Conservation (phyloP, 2,797 vertebrate species). For the Gobionotothen gibberifrons region DNA sequence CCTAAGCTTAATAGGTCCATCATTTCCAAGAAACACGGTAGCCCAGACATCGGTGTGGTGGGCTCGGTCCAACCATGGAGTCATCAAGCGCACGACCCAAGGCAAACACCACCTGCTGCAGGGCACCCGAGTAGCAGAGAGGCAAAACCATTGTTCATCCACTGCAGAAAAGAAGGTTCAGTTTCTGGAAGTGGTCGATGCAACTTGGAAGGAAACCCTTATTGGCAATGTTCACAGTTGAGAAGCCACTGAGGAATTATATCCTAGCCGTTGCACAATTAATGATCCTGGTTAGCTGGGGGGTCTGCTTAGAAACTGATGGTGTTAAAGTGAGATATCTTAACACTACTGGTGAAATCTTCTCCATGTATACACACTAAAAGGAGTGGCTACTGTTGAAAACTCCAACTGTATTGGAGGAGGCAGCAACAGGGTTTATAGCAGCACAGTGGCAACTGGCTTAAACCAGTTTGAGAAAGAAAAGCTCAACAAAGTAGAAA, state of each 20-base stretch:
- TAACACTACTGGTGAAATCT: slow-evolving; percentile 3
- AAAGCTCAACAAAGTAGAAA: slow-evolving; percentile 10
- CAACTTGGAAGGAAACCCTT: slow-evolving; percentile 13
- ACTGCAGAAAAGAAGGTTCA: slow-evolving; percentile 15
- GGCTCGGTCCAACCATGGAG: slow-evolving; percentile 56
- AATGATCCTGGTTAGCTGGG: neutral
- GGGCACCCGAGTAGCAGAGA: slow-evolving; percentile 11
- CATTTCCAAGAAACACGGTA: slow-evolving; percentile 72
- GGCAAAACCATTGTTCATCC: slow-evolving; percentile 21
- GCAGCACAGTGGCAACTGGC: neutral
- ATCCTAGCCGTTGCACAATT: slow-evolving; percentile 9
- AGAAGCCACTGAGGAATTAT: slow-evolving; percentile 26
- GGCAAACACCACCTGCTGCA: slow-evolving; percentile 66
- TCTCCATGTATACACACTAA: slow-evolving; percentile 4
- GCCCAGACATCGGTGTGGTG: slow-evolving; percentile 63
- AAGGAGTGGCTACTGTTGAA: neutral
- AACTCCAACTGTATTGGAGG: neutral
- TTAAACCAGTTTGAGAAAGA: slow-evolving; percentile 1
- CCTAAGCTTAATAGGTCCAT: slow-evolving; percentile 79
- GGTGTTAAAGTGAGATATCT: neutral
- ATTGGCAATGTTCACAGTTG: slow-evolving; percentile 1
- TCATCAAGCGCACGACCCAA: slow-evolving; percentile 65
- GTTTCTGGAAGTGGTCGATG: slow-evolving; percentile 6
- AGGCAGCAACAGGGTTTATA: neutral
- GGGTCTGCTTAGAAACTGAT: slow-evolving; percentile 18